These are phyloP conservation scores for Folsomia manolachei DNA, from an alignment of 2,888 invertebrate species.

Conservation along the genomic window DNA sequence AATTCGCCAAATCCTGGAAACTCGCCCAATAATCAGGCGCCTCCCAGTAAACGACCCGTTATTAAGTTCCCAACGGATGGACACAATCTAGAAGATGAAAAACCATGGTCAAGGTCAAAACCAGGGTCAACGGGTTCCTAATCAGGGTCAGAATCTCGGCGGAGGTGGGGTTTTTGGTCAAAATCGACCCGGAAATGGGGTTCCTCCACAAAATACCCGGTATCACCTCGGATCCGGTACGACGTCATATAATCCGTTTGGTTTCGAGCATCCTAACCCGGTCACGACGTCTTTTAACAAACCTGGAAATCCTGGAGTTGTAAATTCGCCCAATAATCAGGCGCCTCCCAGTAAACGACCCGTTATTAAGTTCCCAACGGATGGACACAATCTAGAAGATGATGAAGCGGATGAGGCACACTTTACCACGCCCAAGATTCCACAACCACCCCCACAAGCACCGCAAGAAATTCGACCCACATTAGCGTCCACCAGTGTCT, in stretches of 20 bases:
- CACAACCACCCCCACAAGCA: too few species aligned
- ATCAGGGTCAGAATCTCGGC: neutral
- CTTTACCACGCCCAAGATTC: conserved; percentile 30
- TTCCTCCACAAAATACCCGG: neutral
- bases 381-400: conserved; percentile 35
- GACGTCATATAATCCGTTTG: conserved; percentile 27
- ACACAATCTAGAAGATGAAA: conserved; percentile 35
- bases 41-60: conserved; percentile 17
- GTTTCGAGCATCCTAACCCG: conserved; percentile 27
- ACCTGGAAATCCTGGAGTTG: conserved; percentile 21
- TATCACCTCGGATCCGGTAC: neutral
- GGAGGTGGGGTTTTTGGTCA: neutral
- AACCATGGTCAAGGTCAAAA: neutral
- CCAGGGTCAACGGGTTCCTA: neutral
- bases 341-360: conserved; percentile 16
- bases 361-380: conserved; percentile 24
- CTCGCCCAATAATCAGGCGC: neutral
- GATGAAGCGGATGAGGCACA: conserved; percentile 39
- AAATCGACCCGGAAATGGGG: neutral
- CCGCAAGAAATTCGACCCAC: conserved; percentile 4
- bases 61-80: conserved; percentile 28
- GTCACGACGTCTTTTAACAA: conserved; percentile 19
- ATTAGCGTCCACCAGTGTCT: conserved; percentile 23
- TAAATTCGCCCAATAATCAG: neutral
- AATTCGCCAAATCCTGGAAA: conserved; percentile 23